phyloP scores from a whole-genome alignment of 2,113 vertebrate genomes.

The Cygnus buccinator region DNA sequence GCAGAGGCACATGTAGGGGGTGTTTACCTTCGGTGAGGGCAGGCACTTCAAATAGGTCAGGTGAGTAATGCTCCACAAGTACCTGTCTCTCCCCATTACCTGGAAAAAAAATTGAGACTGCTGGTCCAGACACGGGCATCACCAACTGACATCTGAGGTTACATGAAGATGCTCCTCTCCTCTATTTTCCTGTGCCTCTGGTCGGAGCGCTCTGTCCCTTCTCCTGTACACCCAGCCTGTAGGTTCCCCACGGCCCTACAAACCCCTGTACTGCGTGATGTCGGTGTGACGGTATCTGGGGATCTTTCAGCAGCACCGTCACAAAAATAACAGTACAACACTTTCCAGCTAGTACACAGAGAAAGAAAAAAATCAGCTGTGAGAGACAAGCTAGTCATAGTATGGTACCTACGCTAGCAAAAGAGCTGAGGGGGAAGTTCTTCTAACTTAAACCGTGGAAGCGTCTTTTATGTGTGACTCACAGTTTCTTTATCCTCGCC shows the following conservation, averaged over 20 bases:
- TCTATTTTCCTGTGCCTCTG: neutral
- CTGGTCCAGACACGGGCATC: neutral
- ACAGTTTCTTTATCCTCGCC: neutral
- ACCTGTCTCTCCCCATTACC: neutral
- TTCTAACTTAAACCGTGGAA: neutral
- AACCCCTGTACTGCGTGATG: accelerated
- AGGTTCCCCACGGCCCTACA: neutral
- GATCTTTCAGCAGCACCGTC: neutral
- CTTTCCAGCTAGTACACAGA: neutral
- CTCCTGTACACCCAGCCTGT: neutral
- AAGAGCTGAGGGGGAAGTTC: neutral
- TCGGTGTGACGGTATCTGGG: neutral
- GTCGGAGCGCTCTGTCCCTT: neutral
- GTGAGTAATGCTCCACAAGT: neutral
- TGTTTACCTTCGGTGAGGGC: neutral
- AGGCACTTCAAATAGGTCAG: neutral
- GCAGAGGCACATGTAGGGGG: neutral
- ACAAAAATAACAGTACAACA: neutral
- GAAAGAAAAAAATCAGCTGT: neutral
- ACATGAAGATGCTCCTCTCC: neutral
- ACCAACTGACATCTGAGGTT: neutral
- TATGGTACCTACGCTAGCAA: neutral
- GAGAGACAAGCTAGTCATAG: neutral
- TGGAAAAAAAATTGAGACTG: neutral
- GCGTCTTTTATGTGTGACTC: neutral